A percentile compares a stretch with the other conserved stretches of the same genome.
These are phyloP conservation scores for Thaumetopoea pityocampa DNA, from an alignment of 1,140 invertebrate genomes.

Conservation along the genomic window DNA sequence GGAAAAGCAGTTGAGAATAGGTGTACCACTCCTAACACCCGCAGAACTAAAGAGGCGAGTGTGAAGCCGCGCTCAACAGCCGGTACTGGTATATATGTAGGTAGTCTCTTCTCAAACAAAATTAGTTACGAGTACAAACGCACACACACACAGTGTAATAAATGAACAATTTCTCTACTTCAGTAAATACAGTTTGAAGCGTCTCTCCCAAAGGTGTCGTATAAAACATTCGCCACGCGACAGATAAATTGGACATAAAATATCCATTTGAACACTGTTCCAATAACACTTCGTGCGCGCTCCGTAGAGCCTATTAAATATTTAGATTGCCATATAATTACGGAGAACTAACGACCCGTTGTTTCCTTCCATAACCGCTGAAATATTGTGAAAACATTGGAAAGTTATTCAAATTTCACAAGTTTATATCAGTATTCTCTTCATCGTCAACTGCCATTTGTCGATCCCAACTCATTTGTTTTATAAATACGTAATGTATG, in stretches of 20 bases:
- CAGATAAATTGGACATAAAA: constrained; percentile 7
- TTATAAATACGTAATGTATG: constrained; percentile 17
- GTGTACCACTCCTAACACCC: no score
- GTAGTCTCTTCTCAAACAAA: no score
- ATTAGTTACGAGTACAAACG: no score
- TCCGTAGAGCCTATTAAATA: constrained; percentile 42
- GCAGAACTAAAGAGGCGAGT: no score
- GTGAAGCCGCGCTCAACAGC: no score
- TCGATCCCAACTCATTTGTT: not conserved
- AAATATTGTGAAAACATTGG: constrained; percentile 24
- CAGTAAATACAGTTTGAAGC: no score
- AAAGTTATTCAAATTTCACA: constrained; percentile 1
- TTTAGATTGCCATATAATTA: constrained; percentile 46
- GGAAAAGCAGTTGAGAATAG: no score
- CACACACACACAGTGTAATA: no score
- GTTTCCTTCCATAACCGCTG: constrained; percentile 49
- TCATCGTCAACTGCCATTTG: constrained; percentile 21
- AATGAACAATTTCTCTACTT: no score
- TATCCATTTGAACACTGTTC: constrained; percentile 8
- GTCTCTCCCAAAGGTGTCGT: no score
- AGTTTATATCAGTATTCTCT: not conserved
- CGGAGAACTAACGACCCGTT: constrained; percentile 36
- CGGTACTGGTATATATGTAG: no score
- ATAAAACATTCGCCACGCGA: no score
- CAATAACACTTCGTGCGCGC: constrained; percentile 41